Evolutionary conservation across 2,797 vertebrate species (phyloP).

Genomic region (Lutjanus argentimaculatus): DNA sequence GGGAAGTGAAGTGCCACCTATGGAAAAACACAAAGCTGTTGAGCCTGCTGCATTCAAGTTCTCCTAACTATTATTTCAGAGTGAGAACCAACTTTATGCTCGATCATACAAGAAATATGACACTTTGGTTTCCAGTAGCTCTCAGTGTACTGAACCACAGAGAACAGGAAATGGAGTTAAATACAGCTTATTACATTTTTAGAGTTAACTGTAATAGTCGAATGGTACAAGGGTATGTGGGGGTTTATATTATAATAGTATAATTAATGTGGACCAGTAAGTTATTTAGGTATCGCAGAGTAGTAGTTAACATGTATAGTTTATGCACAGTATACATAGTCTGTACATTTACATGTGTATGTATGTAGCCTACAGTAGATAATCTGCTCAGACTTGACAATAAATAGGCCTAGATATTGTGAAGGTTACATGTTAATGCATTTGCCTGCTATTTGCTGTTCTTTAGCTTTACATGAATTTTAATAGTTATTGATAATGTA

Average conservation of each 20-base stretch:
- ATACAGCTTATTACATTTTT: not conserved
- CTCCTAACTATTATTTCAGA: not conserved
- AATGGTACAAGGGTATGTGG: rapidly evolving
- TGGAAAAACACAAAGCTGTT: not conserved
- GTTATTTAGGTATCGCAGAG: not conserved
- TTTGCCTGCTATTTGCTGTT: not conserved
- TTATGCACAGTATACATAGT: not conserved
- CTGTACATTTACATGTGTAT: not conserved
- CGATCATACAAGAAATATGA: not conserved
- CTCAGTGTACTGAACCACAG: no score
- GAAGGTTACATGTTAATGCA: not conserved
- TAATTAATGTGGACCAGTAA: not conserved
- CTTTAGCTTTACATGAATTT: not conserved
- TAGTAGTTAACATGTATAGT: not conserved
- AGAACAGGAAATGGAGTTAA: not conserved
- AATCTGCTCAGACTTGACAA: not conserved
- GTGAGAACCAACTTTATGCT: not conserved
- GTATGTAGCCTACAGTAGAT: not conserved
- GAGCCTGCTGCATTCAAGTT: constrained; percentile 16
- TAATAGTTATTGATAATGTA: no score
- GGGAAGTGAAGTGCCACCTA: constrained; percentile 24
- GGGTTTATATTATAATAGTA: not conserved
- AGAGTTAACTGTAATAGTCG: not conserved
- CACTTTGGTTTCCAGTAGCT: not conserved
- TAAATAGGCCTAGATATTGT: not conserved